Conservation (phyloP, 2,113 vertebrate species). For the Turdus rufiventris region DNA sequence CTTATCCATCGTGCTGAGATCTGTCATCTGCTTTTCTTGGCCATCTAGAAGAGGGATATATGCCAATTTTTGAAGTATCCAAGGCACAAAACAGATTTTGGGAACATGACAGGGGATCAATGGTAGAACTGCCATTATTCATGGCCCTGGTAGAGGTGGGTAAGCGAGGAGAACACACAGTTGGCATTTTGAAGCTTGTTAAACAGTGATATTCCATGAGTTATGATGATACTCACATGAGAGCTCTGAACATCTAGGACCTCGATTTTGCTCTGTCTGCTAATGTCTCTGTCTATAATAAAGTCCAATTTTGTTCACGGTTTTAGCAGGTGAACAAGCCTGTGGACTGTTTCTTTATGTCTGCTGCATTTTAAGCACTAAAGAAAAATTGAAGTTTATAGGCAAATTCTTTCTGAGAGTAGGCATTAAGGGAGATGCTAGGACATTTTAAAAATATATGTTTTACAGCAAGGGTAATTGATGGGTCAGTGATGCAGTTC, state of each 20-base stretch:
- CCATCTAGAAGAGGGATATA: background rate
- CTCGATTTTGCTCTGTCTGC: background rate
- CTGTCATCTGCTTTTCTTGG: background rate
- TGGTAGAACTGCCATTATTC: background rate
- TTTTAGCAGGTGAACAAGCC: background rate
- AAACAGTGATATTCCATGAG: background rate
- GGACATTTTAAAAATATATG: background rate
- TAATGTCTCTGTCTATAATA: background rate
- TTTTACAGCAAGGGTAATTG: background rate
- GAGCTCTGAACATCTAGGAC: background rate
- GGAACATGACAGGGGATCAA: background rate
- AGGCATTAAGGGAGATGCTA: constrained; percentile 2
- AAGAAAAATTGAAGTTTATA: background rate
- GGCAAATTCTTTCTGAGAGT: background rate
- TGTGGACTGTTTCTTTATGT: background rate
- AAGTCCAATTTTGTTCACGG: background rate
- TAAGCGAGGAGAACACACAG: background rate
- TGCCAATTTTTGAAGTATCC: background rate
- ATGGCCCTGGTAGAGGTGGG: background rate
- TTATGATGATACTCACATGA: background rate
- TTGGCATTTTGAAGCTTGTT: background rate
- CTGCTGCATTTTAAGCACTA: background rate
- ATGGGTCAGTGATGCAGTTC: background rate
- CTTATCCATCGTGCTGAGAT: background rate
- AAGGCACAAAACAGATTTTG: background rate